Conservation (phyloP, 2,797 vertebrate genomes). For the Hydrophis major region DNA sequence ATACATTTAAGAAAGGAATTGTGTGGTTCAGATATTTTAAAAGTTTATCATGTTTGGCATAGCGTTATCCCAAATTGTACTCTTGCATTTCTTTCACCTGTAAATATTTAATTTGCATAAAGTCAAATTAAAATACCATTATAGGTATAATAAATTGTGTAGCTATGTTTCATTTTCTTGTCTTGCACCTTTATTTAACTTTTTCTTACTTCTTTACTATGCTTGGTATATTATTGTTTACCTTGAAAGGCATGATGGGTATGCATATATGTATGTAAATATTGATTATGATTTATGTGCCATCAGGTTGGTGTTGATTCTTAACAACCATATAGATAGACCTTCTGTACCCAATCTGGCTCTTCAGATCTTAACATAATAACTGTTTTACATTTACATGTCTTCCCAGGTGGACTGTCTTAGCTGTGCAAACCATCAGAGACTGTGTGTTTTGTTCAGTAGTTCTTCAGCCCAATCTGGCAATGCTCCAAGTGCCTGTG, state of each 20-base stretch:
- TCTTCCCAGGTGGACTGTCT: conserved; percentile 89
- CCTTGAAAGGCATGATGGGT: neutral
- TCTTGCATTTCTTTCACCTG: neutral
- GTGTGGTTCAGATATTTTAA: neutral
- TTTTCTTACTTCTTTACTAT: neutral
- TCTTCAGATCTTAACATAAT: neutral
- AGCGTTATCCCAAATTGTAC: neutral
- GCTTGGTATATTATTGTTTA: neutral
- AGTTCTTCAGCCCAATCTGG: conserved; percentile 92
- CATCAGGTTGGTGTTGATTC: neutral
- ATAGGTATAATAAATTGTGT: neutral
- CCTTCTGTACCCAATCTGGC: neutral
- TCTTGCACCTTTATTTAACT: neutral
- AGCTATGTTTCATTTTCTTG: neutral
- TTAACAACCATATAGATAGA: neutral
- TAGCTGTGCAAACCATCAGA: conserved; percentile 90
- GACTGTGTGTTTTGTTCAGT: conserved; percentile 97
- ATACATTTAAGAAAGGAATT: neutral
- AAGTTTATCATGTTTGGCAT: neutral
- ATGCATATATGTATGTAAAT: neutral
- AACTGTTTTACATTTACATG: conserved; percentile 8
- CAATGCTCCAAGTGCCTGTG: conserved; percentile 95
- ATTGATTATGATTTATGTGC: neutral
- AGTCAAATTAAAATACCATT: neutral
- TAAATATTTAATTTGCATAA: neutral